These are phyloP conservation scores for Neoaliturus tenellus DNA, from an alignment of 2,888 invertebrate genomes.

Conservation along the genomic window DNA sequence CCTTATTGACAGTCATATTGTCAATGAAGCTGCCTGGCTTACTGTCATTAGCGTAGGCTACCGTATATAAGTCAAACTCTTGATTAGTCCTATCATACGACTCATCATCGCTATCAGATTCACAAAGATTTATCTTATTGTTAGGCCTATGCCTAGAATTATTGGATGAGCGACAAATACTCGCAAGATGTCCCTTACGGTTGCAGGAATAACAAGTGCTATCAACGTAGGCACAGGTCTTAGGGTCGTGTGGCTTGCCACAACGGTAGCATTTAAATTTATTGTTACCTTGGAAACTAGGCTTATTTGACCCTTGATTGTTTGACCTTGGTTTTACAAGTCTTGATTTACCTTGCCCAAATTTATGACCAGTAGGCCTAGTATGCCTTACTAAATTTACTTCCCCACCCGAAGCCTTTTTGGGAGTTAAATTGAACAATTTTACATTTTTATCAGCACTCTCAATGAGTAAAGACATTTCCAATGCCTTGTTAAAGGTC, in stretches of 20 bases:
- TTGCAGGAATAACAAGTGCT: background rate
- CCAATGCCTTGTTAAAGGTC: too few species aligned
- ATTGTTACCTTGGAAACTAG: background rate
- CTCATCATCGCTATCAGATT: background rate
- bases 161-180: background rate
- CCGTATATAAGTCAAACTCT: background rate
- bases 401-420: too few species aligned
- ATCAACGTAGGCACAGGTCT: background rate
- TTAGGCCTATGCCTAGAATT: background rate
- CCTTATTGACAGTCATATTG: background rate
- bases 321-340: too few species aligned
- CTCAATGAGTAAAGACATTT: too few species aligned
- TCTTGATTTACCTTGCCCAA: too few species aligned
- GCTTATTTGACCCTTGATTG: too few species aligned
- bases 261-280: background rate
- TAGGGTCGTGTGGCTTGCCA: background rate
- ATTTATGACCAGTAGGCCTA: too few species aligned
- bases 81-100: background rate
- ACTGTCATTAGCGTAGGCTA: background rate
- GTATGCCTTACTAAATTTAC: too few species aligned
- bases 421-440: too few species aligned
- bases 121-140: background rate
- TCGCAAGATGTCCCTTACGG: background rate
- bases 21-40: background rate
- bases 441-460: too few species aligned